phyloP scores from a whole-genome alignment of 35 echinoderm and acorn worm genomes.

The Heliocidaris erythrogramma region DNA sequence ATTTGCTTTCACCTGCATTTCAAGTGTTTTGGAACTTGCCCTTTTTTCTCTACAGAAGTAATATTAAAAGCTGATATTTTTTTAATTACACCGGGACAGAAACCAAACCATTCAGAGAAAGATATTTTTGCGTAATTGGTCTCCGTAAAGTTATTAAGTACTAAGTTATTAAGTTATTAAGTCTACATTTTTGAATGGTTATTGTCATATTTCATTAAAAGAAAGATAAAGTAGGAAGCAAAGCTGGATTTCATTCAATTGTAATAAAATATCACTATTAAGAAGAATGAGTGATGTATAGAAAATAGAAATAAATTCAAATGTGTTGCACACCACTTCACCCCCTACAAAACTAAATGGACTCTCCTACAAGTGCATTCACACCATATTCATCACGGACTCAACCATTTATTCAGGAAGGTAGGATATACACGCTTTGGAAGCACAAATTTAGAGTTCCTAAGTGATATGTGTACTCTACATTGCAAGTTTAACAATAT shows the following conservation, averaged over 20 bases:
- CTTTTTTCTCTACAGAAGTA: too few relatives aligned
- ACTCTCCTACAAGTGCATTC: slow-evolving; percentile 1
- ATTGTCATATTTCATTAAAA: neutral
- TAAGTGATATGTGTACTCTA: neutral
- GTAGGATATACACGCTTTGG: neutral
- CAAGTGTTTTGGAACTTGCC: too few relatives aligned
- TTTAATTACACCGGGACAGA: neutral
- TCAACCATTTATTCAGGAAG: neutral
- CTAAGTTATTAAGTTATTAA: too few relatives aligned
- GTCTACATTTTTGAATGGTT: neutral
- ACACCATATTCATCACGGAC: neutral
- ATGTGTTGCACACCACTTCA: neutral
- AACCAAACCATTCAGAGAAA: neutral
- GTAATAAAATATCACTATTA: neutral
- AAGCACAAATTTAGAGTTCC: neutral
- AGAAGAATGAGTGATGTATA: neutral
- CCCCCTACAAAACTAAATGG: neutral
- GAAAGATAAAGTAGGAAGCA: neutral
- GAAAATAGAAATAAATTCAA: neutral
- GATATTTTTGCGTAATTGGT: neutral
- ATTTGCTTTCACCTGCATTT: too few relatives aligned
- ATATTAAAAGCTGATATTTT: neutral
- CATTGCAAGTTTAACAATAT: neutral
- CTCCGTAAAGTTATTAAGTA: neutral
- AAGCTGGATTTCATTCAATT: neutral